These are phyloP conservation scores for Sarotherodon lohbergeri DNA, from an alignment of 2,113 vertebrate genomes.

Conservation along the genomic window DNA sequence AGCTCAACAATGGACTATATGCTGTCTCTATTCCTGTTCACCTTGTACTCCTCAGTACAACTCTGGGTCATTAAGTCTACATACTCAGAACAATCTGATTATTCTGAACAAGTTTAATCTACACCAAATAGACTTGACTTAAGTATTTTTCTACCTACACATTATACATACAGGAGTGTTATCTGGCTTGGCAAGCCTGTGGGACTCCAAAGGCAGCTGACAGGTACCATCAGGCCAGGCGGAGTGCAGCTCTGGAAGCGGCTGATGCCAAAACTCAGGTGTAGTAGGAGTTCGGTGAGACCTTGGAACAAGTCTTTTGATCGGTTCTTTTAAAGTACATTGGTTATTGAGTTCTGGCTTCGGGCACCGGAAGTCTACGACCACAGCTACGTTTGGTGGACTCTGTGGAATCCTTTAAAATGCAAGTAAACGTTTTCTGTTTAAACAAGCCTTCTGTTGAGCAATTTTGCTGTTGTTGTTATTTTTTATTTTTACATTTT, in stretches of 20 bases:
- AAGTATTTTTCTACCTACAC: not conserved
- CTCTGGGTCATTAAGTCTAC: not conserved
- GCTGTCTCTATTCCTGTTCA: not conserved
- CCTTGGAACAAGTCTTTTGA: not conserved
- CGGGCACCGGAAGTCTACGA: not conserved
- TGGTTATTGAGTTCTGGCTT: not conserved
- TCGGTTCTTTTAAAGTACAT: not conserved
- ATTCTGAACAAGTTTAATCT: not conserved
- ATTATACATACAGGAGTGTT: not conserved
- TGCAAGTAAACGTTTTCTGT: not conserved
- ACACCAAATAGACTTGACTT: not conserved
- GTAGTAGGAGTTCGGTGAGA: not conserved
- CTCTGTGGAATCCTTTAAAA: not conserved
- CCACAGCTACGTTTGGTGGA: not conserved
- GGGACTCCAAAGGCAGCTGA: not conserved
- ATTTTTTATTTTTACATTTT: accelerated
- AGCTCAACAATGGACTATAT: not conserved
- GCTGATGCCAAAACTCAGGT: not conserved
- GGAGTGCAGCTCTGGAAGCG: not conserved
- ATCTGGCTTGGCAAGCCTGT: not conserved
- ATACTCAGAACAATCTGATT: not conserved
- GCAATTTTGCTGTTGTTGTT: not conserved
- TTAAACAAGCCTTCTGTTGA: not conserved
- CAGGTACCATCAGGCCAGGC: not conserved
- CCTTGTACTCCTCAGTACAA: not conserved